Percentiles rank a stretch among this genome's conserved stretches.
These are phyloP conservation scores for Leucozona laternaria DNA, from an alignment of 2,888 invertebrate genomes.

Conservation along the genomic window DNA sequence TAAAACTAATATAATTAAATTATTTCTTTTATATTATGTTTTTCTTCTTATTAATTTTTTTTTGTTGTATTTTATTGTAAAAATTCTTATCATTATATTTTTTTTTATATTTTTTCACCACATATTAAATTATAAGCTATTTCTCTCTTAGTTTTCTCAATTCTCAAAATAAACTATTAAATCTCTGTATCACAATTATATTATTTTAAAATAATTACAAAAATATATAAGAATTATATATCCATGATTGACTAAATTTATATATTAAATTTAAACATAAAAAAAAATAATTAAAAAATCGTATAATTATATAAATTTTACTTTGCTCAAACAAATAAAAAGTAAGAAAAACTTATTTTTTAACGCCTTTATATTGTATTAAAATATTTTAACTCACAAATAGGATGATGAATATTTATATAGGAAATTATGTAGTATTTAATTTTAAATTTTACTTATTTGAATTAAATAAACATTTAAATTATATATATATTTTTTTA, in stretches of 20 bases:
- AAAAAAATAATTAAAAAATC: constrained; percentile 14
- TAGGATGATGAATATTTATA: constrained; percentile 35
- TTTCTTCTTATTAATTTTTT: constrained; percentile 52
- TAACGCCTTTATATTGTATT: constrained; percentile 28
- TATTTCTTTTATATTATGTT: constrained; percentile 30
- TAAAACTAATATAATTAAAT: constrained; percentile 62
- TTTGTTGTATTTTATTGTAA: constrained; percentile 30
- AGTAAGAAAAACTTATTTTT: constrained; percentile 30
- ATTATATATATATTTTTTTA: background rate
- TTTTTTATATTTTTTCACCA: constrained; percentile 42
- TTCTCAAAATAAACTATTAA: constrained; percentile 72
- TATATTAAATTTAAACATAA: constrained; percentile 52
- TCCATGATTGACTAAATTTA: constrained; percentile 71
- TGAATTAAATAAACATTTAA: constrained; percentile 32
- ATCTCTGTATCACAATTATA: constrained; percentile 75
- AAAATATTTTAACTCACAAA: constrained; percentile 42
- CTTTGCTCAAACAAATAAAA: constrained; percentile 41
- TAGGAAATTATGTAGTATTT: constrained; percentile 24
- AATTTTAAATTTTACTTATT: constrained; percentile 22
- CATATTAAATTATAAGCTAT: constrained; percentile 56
- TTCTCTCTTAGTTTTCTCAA: constrained; percentile 57
- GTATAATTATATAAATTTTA: constrained; percentile 13
- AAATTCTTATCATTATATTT: constrained; percentile 35
- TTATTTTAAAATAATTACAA: constrained; percentile 72
- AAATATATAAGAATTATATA: constrained; percentile 69